Base-by-base conservation (phyloP, 2,888 invertebrate species). In the Drosophila longiperda region DNA sequence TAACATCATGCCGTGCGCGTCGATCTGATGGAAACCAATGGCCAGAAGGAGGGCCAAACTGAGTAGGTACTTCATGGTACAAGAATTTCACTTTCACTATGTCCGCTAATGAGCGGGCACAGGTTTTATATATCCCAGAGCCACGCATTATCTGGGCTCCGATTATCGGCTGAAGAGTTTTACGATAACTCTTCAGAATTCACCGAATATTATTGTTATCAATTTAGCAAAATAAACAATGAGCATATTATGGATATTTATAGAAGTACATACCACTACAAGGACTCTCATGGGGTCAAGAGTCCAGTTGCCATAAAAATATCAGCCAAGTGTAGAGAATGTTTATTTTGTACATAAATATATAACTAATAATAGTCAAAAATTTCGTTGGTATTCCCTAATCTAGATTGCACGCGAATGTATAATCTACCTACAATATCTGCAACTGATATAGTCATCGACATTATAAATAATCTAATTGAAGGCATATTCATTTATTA, bases 1-100 rank as follows among this genome's bases (percentile, higher is more conserved):
- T 81, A 94, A 73, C 84, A 95, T 89, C 93, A 94, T 94, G 7
- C 95, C 95, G 87, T 95, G 95, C 7, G 93, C 94, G 55, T 83
- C 71, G 55, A 84, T 80, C 59, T 80, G 73, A 20, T 76, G 72
- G 32, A 88, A 70, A 23, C 73, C 83, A 34, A 87, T 66, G 74
- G 80, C 78, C 75, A 89, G 6, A 17, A 86, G 60, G 54, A 89
- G 53, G 20, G 53, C 64, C 32, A 73, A 53, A 70, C 78, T 77
- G 6, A 86, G 53, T 38, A 76, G 57, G 61, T 66, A 83, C 69
- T 83, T 86, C 86, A 86, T 85, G 63, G 70, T 38, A 55, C 57
- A 12, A 17, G 33, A 65, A 62, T 87, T 82, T 86, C 64, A 83
- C 79, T 83, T 84, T 83, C 80, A 79, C 82, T 83, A 61, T 84